These are phyloP conservation scores for Petrocephalus sullivani DNA, from an alignment of 2,797 vertebrate genomes.

Conservation along the genomic window DNA sequence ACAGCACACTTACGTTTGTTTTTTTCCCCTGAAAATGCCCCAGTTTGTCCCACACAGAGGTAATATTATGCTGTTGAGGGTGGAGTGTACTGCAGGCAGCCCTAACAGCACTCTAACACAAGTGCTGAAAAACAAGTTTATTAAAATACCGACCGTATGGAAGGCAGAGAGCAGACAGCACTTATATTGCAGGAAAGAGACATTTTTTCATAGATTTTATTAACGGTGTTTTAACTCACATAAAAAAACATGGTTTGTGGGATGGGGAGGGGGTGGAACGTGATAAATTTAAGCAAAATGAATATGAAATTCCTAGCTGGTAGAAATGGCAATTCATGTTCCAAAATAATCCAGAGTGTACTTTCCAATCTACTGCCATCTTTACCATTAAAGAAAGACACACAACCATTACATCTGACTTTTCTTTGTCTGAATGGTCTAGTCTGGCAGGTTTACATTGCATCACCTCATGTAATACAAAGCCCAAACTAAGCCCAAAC, in stretches of 20 bases:
- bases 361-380: not conserved
- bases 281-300: not conserved
- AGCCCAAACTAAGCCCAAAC: not conserved
- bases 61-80: not conserved
- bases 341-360: not conserved
- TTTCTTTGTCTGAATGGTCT: not conserved
- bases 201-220: not conserved
- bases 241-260: not conserved
- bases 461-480: not conserved
- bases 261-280: not conserved
- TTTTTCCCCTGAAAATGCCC: not conserved
- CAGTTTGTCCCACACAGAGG: not conserved
- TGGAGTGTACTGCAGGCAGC: not conserved
- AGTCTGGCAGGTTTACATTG: not conserved
- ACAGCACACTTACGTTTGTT: not conserved
- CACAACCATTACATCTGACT: not conserved
- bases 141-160: not conserved
- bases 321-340: not conserved
- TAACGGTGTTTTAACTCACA: conserved; percentile 2
- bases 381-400: not conserved
- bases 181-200: not conserved
- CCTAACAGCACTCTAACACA: not conserved
- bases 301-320: not conserved
- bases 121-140: not conserved
- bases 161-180: not conserved